phyloP scores from a whole-genome alignment of 2,888 invertebrate genomes.

The Nephrotoma flavescens region DNA sequence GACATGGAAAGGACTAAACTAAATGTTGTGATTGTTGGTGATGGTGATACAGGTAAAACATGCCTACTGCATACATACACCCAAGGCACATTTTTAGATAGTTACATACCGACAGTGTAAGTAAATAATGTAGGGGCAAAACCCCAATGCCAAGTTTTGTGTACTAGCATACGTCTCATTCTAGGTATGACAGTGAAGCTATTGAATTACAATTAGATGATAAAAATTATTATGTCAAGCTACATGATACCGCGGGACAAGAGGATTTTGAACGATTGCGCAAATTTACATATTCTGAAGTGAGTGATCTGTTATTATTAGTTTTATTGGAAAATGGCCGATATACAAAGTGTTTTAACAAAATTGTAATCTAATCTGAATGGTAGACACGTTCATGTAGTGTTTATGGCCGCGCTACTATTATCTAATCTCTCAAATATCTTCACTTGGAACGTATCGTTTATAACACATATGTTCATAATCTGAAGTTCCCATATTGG shows the following conservation, averaged over 20 bases:
- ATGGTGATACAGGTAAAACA: constrained; percentile 9
- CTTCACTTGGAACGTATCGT: background rate
- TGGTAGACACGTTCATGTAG: background rate
- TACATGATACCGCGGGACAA: constrained; percentile 9
- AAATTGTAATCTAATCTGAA: too few species aligned
- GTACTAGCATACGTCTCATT: background rate
- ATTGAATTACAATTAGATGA: constrained; percentile 6
- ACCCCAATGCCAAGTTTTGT: background rate
- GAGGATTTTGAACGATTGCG: constrained; percentile 8
- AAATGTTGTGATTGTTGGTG: constrained; percentile 4
- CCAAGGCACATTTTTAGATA: constrained; percentile 6
- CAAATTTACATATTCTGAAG: constrained; percentile 6
- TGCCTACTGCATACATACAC: constrained; percentile 7
- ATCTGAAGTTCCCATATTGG: too few species aligned
- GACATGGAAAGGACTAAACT: background rate
- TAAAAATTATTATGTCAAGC: constrained; percentile 2
- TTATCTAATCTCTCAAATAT: background rate
- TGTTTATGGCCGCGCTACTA: background rate
- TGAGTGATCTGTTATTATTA: background rate
- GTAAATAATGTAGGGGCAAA: background rate
- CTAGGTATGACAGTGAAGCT: constrained; percentile 9
- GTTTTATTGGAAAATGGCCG: too few species aligned
- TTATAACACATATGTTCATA: too few species aligned
- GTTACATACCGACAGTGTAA: constrained; percentile 10
- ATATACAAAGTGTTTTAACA: background rate